Percentiles rank a stretch among this genome's conserved stretches.
phyloP scores from a whole-genome alignment of 1,140 invertebrate species.

The Macrocentrus cingulum region DNA sequence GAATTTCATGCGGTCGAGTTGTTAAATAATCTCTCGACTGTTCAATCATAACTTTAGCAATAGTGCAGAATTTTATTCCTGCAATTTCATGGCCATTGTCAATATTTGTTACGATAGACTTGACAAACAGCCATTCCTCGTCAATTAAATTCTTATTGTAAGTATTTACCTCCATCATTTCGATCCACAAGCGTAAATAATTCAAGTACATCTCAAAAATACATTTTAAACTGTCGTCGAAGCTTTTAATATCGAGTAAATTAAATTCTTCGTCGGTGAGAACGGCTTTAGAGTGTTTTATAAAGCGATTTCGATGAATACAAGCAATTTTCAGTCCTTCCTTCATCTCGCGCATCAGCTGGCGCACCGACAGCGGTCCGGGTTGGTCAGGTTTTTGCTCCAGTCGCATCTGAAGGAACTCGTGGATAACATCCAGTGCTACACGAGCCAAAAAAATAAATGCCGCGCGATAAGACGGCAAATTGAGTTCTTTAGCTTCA shows the following conservation, averaged over 20 bases:
- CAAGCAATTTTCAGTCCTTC: conserved; percentile 81
- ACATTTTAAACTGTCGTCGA: conserved; percentile 75
- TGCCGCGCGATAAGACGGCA: conserved; percentile 80
- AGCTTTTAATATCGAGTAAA: conserved; percentile 67
- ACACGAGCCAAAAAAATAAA: conserved; percentile 84
- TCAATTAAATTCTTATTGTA: conserved; percentile 78
- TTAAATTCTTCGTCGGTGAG: conserved; percentile 52
- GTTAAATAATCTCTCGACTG: conserved; percentile 48
- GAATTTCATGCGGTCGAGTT: conserved; percentile 45
- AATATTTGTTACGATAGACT: conserved; percentile 70
- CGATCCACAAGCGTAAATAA: conserved; percentile 74
- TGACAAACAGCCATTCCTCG: conserved; percentile 79
- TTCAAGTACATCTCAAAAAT: conserved; percentile 75
- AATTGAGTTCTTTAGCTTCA: conserved; percentile 72
- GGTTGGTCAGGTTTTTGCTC: conserved; percentile 83
- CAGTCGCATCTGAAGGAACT: conserved; percentile 80
- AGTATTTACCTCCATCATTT: conserved; percentile 68
- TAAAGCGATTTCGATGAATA: conserved; percentile 73
- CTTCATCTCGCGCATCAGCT: conserved; percentile 85
- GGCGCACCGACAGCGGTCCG: conserved; percentile 80
- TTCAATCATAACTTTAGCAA: conserved; percentile 43
- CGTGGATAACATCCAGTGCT: conserved; percentile 84
- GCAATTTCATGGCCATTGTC: conserved; percentile 68
- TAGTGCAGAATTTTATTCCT: conserved; percentile 67
- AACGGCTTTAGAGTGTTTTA: conserved; percentile 66